These are phyloP conservation scores for Catostylus mosaicus DNA, from an alignment of 30 jellyfish, hydroid and myxozoan genomes.

Conservation along the genomic window DNA sequence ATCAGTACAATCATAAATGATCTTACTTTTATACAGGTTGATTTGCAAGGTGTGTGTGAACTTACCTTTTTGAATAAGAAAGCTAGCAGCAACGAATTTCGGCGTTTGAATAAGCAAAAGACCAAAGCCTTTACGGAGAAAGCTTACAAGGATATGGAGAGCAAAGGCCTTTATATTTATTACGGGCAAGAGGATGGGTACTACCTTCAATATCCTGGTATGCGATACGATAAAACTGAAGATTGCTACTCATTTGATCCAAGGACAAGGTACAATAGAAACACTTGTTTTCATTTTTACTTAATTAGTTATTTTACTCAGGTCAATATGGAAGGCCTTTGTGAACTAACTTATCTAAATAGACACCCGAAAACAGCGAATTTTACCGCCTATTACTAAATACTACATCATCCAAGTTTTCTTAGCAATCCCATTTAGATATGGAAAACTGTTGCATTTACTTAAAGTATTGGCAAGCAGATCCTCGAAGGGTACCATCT, in stretches of 20 bases:
- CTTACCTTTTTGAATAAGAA: background rate
- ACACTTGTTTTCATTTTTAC: background rate
- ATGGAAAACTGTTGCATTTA: too few relatives aligned
- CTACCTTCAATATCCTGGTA: slow-evolving; percentile 43
- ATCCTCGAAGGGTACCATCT: too few relatives aligned
- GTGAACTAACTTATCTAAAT: background rate
- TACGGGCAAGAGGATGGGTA: slow-evolving; percentile 59
- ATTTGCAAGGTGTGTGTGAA: slow-evolving; percentile 45
- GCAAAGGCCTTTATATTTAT: slow-evolving; percentile 38
- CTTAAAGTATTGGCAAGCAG: too few relatives aligned
- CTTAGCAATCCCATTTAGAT: too few relatives aligned
- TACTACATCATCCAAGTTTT: too few relatives aligned
- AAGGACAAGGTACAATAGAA: slow-evolving; percentile 30
- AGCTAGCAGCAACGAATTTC: background rate
- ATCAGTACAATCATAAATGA: too few relatives aligned
- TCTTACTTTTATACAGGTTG: slow-evolving; percentile 23
- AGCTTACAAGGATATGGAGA: slow-evolving; percentile 31
- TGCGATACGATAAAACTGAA: background rate
- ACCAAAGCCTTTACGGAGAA: slow-evolving; percentile 15
- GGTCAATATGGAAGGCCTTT: slow-evolving; percentile 36
- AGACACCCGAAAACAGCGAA: background rate
- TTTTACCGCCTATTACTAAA: slow-evolving; percentile 6
- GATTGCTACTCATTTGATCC: slow-evolving; percentile 36
- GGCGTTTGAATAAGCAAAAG: slow-evolving; percentile 14
- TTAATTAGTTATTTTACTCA: background rate